phyloP scores from a whole-genome alignment of 2,797 vertebrate species.

The Mus spretus region DNA sequence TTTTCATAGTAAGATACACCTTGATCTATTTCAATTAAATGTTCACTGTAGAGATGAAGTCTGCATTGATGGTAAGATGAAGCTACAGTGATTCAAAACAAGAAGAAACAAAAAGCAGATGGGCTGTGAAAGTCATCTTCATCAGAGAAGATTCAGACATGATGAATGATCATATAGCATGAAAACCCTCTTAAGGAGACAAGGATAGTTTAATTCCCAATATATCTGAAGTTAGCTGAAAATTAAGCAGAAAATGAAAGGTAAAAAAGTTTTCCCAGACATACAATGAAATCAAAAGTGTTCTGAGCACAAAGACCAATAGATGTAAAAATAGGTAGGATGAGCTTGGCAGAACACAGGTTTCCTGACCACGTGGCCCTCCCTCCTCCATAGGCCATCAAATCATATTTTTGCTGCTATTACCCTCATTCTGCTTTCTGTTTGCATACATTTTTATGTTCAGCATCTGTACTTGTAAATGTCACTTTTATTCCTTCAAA shows the following conservation, averaged over 20 bases:
- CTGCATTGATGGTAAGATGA: not conserved
- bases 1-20: not conserved
- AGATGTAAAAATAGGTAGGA: not conserved
- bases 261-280: not conserved
- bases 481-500: not conserved
- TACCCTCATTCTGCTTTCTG: not conserved
- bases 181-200: not conserved
- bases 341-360: not conserved
- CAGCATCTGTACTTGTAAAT: not conserved
- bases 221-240: not conserved
- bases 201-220: not conserved
- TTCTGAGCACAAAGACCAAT: not conserved
- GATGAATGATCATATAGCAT: not conserved
- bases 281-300: not conserved
- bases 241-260: not conserved
- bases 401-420: not conserved
- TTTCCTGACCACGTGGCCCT: not conserved
- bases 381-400: too few species aligned
- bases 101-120: not conserved
- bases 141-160: not conserved
- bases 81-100: not conserved
- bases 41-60: not conserved
- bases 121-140: not conserved
- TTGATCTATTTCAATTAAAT: constrained; percentile 12
- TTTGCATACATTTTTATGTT: not conserved